phyloP scores from a whole-genome alignment of 2,888 invertebrate species.

The Calameuta pallipes region DNA sequence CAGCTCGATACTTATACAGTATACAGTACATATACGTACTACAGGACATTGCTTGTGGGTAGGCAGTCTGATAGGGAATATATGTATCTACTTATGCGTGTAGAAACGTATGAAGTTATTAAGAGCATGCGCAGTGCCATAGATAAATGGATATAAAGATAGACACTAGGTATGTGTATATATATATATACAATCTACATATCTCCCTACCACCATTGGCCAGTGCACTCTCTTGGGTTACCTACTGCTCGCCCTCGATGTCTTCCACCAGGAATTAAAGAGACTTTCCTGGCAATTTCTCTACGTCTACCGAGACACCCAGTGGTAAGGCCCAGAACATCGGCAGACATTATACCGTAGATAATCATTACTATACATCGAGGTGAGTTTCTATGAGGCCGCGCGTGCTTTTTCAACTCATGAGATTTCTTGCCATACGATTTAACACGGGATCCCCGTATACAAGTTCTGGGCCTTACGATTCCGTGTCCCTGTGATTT shows the following conservation, averaged over 20 bases:
- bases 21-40: not conserved
- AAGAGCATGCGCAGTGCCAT: not conserved
- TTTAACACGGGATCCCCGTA: not conserved
- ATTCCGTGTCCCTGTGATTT: not conserved
- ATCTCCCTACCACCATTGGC: not conserved
- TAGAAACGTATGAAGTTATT: not conserved
- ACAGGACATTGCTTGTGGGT: not conserved
- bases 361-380: not conserved
- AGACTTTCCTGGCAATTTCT: slow-evolving; percentile 17
- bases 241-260: slow-evolving; percentile 4
- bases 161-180: not conserved
- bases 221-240: not conserved
- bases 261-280: not conserved
- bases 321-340: not conserved
- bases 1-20: slow-evolving; percentile 30
- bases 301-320: not conserved
- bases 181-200: not conserved
- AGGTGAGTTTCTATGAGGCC: not conserved
- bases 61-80: not conserved
- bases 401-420: not conserved
- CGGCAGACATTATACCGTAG: not conserved
- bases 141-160: not conserved
- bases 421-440: not conserved
- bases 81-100: not conserved
- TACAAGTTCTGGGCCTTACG: not conserved